These are phyloP conservation scores for Ephydatia muelleri DNA, from an alignment of 37 sponge, comb jelly and placozoan species.

Conservation along the genomic window DNA sequence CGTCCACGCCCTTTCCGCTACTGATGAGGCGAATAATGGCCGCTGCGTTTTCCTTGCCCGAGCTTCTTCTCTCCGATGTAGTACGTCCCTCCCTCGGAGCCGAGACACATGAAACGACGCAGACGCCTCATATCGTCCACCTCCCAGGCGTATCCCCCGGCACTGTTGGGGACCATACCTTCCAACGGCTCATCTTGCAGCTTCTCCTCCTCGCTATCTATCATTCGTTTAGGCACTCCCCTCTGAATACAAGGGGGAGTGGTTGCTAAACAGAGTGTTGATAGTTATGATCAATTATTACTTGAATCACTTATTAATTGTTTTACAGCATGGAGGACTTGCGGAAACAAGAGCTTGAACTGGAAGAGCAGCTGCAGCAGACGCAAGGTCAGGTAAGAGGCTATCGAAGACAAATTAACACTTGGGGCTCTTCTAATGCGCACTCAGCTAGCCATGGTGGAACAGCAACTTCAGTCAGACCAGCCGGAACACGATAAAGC, in stretches of 20 bases:
- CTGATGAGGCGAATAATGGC: slow-evolving; percentile 44
- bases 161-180: slow-evolving; percentile 60
- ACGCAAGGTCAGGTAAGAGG: slow-evolving; percentile 7
- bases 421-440: background rate
- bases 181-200: slow-evolving; percentile 41
- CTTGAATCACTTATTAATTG: background rate
- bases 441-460: slow-evolving; percentile 29
- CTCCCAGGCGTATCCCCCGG: slow-evolving; percentile 70
- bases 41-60: slow-evolving; percentile 61
- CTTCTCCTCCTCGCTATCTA: slow-evolving; percentile 4
- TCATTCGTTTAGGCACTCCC: too few species aligned
- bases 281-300: background rate
- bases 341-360: background rate
- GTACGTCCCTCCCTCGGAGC: slow-evolving; percentile 77
- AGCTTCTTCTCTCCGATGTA: slow-evolving; percentile 72
- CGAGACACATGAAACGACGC: slow-evolving; percentile 63
- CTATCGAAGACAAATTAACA: background rate
- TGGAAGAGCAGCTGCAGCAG: background rate
- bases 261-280: too few species aligned
- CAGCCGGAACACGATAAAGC: background rate
- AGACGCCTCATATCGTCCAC: slow-evolving; percentile 60
- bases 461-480: slow-evolving; percentile 5
- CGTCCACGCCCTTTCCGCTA: slow-evolving; percentile 48
- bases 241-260: too few species aligned
- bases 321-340: slow-evolving; percentile 18